Conservation (phyloP, 2,797 vertebrate genomes). For the Scolopax rusticola region DNA sequence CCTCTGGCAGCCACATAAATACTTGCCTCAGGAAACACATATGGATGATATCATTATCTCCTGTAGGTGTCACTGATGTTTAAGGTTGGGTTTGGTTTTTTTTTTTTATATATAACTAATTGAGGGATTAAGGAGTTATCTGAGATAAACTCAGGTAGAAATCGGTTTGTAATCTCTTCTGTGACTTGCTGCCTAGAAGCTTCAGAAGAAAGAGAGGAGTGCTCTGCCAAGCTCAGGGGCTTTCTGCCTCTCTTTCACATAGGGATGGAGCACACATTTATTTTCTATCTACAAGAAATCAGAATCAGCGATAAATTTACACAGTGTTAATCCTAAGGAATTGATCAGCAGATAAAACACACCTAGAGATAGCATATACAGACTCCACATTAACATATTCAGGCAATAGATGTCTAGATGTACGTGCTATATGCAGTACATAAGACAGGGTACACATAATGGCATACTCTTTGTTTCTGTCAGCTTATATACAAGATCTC, state of each 20-base stretch:
- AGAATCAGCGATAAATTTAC: background rate
- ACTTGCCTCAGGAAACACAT: background rate
- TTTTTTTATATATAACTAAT: background rate
- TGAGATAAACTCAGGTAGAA: background rate
- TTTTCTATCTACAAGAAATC: background rate
- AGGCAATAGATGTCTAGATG: background rate
- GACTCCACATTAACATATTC: background rate
- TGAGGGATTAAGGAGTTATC: background rate
- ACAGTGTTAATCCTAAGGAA: background rate
- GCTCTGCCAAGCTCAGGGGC: background rate
- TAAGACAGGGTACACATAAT: background rate
- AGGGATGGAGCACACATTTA: background rate
- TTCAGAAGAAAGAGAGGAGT: background rate
- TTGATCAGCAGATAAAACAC: background rate
- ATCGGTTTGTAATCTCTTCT: background rate
- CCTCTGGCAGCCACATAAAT: background rate
- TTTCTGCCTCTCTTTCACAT: background rate
- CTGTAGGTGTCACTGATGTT: background rate
- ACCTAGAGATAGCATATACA: background rate
- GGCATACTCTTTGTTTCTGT: background rate
- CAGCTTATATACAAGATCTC: background rate
- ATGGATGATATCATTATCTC: background rate
- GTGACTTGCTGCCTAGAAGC: background rate
- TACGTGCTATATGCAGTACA: accelerated
- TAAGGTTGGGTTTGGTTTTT: background rate